Evolutionary conservation across 2,113 vertebrate genomes (phyloP), one percentile per base, ranked within the genome.

Genomic region (Ictalurus punctatus): DNA sequence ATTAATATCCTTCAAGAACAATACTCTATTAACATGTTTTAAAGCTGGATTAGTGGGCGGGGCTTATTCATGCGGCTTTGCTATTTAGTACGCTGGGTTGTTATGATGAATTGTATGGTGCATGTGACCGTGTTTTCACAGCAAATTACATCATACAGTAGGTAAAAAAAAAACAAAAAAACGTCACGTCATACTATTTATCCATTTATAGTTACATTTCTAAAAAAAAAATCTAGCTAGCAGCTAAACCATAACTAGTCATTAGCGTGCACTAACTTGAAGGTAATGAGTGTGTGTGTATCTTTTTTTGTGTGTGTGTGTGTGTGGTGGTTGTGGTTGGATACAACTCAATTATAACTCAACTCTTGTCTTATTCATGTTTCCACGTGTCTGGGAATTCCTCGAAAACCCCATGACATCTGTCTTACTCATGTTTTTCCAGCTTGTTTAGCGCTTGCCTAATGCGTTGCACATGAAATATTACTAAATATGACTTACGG

Each of bases 351-450:
- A 19, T 25, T 79, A 48, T 6, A 79, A 27, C n/a, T 56, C 37
- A 34, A 34, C 17, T 80, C 58, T 30, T 19, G 44, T 59, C 37
- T 9, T 61, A 8, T 59, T 81, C 40, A 5, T 84, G 37, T 71
- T 87, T 13, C 79, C n/a, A 80, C 85, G 37, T 67, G 88, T 69
- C 19, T 48, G n/a, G 19, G 44, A 63, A 74, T 87, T 84, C 82
- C 78, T 14, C 7, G 12, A 40, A 54, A 54, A 13, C 86, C 19
- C 63, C n/a, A 34, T 63, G 40, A 59, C 23, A 5, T 25, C 23
- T 44, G 59, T 63, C 13, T 65, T 30, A 23, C 65, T 88, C 34
- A 30, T 74, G 34, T 25, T 74, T 74, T 48, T 16, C 30, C 34
- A 83, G 9, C 80, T 40, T 9, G 0, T 23, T n/a, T 17, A 86